Base-by-base conservation (phyloP, 2,888 invertebrate genomes). In the Lypha dubia region DNA sequence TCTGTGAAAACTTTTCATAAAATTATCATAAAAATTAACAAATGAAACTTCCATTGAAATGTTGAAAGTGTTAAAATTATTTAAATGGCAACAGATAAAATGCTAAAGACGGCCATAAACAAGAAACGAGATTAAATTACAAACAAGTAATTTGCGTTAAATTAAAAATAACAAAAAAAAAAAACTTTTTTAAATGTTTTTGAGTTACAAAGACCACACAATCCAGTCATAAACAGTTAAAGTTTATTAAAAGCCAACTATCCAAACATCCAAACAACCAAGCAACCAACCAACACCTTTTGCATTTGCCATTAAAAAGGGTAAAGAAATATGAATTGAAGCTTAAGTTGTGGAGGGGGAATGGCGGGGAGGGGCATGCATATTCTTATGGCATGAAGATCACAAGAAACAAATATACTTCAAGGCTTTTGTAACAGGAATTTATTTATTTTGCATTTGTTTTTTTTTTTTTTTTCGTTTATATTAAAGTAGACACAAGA, bases 51-150 rank as follows among this genome's bases (percentile, higher is more conserved):
- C 13, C 20, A 38, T 49, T 76, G 44, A 46, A 62, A 62, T 56
- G 63, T 49, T 76, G n/a, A 82, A 82, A 75, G 81, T 82, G 81
- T 65, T 76, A 51, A 76, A 76, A 65, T 71, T 82, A 70, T 63
- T 75, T 70, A 63, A 75, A 81, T 81, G 68, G 35, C 53, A 38
- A 56, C 44, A 56, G 38, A 70, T 70, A 81, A 81, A 81, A 49
- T 76, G 38, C 44, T 76, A 63, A 76, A 71, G 22, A 51, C 56
- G 20, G 11, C 58, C 56, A 65, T 79, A 62, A 53, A 63, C 1
- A 75, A 46, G 51, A 32, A 28, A 63, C 44, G 20, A 70, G 38
- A 82, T 76, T 70, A 75, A 70, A 81, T 81, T 70, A 65, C 70
- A 76, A 65, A 70, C 63, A 75, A 63, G 70, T 76, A 63, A 76